Evolutionary conservation across 2,888 invertebrate species (phyloP).

Genomic region (Exocentrus adspersus): DNA sequence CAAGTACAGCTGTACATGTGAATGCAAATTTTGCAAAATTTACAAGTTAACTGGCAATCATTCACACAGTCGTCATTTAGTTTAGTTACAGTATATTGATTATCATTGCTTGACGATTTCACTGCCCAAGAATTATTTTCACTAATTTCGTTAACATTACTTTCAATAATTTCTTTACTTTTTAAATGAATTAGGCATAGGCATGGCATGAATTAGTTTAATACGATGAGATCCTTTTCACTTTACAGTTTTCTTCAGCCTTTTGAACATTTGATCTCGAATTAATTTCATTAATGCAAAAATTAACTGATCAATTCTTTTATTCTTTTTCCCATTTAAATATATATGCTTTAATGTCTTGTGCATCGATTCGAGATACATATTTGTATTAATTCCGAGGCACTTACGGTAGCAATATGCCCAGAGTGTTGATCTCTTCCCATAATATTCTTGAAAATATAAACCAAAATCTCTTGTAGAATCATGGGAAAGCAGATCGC

Average conservation of each 20-base stretch:
- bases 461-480: neutral
- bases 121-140: neutral
- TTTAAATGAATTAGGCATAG: too few relatives aligned
- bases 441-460: constrained; percentile 23
- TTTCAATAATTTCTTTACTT: neutral
- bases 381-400: constrained; percentile 21
- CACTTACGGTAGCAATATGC: constrained; percentile 34
- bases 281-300: neutral
- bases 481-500: neutral
- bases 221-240: neutral
- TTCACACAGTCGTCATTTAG: neutral
- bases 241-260: neutral
- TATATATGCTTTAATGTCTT: constrained; percentile 42
- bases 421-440: constrained; percentile 26
- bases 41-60: neutral
- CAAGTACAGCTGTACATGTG: neutral
- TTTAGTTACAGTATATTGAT: neutral
- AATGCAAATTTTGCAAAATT: neutral
- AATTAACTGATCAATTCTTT: neutral
- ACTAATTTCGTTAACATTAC: neutral
- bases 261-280: neutral
- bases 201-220: neutral
- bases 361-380: constrained; percentile 24
- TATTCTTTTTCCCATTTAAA: constrained; percentile 28
- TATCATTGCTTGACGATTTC: neutral